Base-by-base conservation (phyloP, 2,797 vertebrate species). In the Synaphobranchus kaupii region DNA sequence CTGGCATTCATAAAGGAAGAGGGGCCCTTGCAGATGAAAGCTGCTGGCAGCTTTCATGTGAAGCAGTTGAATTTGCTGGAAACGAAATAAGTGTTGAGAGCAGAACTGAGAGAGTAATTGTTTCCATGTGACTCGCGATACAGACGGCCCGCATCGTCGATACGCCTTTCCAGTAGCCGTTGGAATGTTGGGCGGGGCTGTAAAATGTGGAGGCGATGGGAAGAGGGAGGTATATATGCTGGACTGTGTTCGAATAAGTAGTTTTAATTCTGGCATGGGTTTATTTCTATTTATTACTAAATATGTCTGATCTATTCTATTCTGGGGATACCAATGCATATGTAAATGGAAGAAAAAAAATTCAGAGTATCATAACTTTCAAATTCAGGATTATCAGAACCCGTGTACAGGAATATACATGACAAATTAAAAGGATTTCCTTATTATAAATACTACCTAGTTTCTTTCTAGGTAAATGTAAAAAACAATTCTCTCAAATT, bases 41-140 rank as follows among this genome's bases (percentile, higher is more conserved):
- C 84, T 88, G 87, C 89, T 88, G 90, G 90, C 89, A 91, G 88
- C 85, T 93, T 91, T 91, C 89, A 93, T 90, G 88, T 89, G 76
- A 92, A 90, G 92, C 81, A 76, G 87, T 91, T 90, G 90, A 88
- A 93, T 93, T 93, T 90, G 91, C 28, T 63, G 89, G 90, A 90
- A 92, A 91, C 90, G 85, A 89, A 89, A 78, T 39, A 88, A 90
- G 87, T 89, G 83, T 47, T 86, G 39, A 78, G 86, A 86, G 88
- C 87, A 88, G 82, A 85, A 92, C 47, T 52, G 84, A 52, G 68
- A 88, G 91, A 91, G 78, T 81, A 48, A 81, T 81, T 81, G 78
- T 81, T 81, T 81, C 78, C 78, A 81, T 81, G 78, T 48, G 78
- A 48, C 78, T n/a, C 10, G 78, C 47, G 39, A 47, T 78, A 47